Percentiles rank a stretch among this genome's conserved stretches.
These are phyloP conservation scores for Drosophila nebulosa DNA, from an alignment of 1,140 invertebrate species.

Conservation along the genomic window DNA sequence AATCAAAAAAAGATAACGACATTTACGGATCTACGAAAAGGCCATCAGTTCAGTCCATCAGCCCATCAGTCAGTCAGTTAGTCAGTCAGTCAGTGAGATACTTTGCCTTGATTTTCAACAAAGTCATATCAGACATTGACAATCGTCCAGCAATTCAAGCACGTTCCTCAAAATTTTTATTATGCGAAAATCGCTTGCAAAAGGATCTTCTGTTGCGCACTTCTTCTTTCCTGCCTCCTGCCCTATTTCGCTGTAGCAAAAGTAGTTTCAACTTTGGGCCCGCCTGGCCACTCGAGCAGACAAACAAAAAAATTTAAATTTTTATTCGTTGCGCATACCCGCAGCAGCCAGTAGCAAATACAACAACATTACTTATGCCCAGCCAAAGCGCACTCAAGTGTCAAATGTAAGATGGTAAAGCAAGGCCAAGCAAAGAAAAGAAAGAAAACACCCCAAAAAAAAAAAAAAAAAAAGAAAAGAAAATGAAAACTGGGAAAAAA, in stretches of 20 bases:
- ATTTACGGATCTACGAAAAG: constrained; percentile 5
- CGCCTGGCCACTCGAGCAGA: constrained; percentile 71
- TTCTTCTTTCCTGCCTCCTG: too few relatives aligned
- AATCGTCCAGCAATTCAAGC: constrained; percentile 64
- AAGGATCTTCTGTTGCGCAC: constrained; percentile 67
- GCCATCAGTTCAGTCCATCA: constrained; percentile 36
- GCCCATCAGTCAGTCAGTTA: constrained; percentile 68
- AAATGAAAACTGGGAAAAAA: constrained; percentile 1
- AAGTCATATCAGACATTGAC: constrained; percentile 46
- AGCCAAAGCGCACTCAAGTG: constrained; percentile 64
- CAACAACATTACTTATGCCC: constrained; percentile 11
- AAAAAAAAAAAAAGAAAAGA: constrained; percentile 8
- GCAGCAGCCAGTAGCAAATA: constrained; percentile 47
- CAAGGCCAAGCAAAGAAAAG: constrained; percentile 1
- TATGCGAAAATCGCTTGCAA: constrained; percentile 79
- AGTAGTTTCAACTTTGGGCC: constrained; percentile 44
- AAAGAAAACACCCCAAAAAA: too few relatives aligned
- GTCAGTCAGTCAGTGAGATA: constrained; percentile 37
- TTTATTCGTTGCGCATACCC: constrained; percentile 74
- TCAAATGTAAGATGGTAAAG: constrained; percentile 62
- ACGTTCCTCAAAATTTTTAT: constrained; percentile 79
- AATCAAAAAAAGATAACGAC: constrained; percentile 40
- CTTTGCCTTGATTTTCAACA: constrained; percentile 29
- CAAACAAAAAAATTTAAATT: constrained; percentile 80
- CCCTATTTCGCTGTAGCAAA: not conserved